These are phyloP conservation scores for Staurois parvus DNA, from an alignment of 2,797 vertebrate species.

Conservation along the genomic window DNA sequence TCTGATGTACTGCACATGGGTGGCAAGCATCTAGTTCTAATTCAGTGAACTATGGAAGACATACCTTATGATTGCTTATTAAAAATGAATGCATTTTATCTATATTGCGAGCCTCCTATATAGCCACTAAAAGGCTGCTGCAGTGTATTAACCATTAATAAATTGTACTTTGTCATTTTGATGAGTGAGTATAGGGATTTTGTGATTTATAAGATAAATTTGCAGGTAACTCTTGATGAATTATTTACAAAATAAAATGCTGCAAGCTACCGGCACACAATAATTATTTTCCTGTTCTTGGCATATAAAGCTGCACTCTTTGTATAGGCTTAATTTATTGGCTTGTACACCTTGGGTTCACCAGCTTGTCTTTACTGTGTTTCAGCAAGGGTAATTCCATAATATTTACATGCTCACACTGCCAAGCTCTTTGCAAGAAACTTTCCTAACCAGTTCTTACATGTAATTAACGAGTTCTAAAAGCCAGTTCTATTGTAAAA, in stretches of 20 bases:
- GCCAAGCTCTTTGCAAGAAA: conserved; percentile 25
- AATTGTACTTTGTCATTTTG: conserved; percentile 13
- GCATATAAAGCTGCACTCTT: conserved; percentile 5
- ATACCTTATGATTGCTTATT: neutral
- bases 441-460: conserved; percentile 32
- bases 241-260: conserved; percentile 15
- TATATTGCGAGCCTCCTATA: neutral
- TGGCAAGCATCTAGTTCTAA: neutral
- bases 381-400: conserved; percentile 31
- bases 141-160: conserved; percentile 7
- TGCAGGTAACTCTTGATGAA: conserved; percentile 1
- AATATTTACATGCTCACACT: conserved; percentile 25
- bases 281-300: conserved; percentile 19
- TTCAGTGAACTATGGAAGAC: neutral
- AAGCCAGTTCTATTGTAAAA: conserved; percentile 48
- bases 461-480: conserved; percentile 42
- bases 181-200: conserved; percentile 19
- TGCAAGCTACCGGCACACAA: conserved; percentile 1
- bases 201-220: conserved; percentile 20
- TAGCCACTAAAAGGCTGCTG: neutral
- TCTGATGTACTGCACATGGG: neutral
- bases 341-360: neutral
- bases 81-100: conserved; percentile 15
- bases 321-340: conserved; percentile 6
- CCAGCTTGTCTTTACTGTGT: conserved; percentile 8